phyloP scores from a whole-genome alignment of 2,888 invertebrate species.

The Yponomeuta plumbellus region DNA sequence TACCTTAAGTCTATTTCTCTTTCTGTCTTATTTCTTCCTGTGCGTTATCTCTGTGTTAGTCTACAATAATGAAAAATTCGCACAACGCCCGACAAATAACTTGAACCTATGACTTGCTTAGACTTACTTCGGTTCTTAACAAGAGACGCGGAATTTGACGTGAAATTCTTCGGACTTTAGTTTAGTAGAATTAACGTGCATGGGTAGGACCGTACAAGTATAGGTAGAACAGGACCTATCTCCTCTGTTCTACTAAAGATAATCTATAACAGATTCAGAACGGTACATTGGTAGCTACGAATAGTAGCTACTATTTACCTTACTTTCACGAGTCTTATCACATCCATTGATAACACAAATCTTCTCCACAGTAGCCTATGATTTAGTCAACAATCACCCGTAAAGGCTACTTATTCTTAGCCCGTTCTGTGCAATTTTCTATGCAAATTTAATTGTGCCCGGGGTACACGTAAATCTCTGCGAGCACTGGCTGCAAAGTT shows the following conservation, averaged over 20 bases:
- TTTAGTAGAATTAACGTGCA: too few relatives aligned
- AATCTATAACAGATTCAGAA: background rate
- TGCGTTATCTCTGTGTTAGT: too few relatives aligned
- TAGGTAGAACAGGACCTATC: too few relatives aligned
- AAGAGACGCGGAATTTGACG: too few relatives aligned
- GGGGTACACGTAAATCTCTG: constrained; percentile 71
- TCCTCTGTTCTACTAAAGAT: background rate
- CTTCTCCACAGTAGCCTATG: constrained; percentile 7
- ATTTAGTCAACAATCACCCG: constrained; percentile 24
- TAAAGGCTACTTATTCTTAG: constrained; percentile 71
- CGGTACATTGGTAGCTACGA: background rate
- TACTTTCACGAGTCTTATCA: background rate
- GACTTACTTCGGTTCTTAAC: too few relatives aligned
- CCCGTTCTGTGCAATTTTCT: constrained; percentile 71
- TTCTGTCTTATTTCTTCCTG: too few relatives aligned
- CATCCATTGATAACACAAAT: constrained; percentile 5
- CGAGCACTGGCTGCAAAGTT: constrained; percentile 66
- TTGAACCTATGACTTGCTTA: too few relatives aligned
- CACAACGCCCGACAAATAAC: too few relatives aligned
- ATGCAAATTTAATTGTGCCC: constrained; percentile 76
- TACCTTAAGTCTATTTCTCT: too few relatives aligned
- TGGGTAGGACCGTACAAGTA: too few relatives aligned
- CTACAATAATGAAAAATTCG: too few relatives aligned
- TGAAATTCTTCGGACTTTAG: too few relatives aligned
- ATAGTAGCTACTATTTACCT: background rate